A percentile compares a stretch with the other conserved stretches of the same genome.
phyloP scores from a whole-genome alignment of 1,140 invertebrate species.

The Hypothenemus hampei region DNA sequence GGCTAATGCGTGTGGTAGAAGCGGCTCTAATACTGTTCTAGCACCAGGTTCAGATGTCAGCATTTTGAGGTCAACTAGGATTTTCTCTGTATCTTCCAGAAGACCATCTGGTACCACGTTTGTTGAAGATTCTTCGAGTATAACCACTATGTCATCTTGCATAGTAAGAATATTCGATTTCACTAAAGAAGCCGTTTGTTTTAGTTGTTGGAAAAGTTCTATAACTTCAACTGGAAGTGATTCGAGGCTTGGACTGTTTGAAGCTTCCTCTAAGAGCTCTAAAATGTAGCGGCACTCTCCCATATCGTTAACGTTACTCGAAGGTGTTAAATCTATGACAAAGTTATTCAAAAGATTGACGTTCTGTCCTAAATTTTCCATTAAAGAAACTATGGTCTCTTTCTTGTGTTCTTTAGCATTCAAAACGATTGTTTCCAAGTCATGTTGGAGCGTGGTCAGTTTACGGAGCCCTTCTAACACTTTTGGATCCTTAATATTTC shows the following conservation, averaged over 20 bases:
- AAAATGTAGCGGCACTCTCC: conserved; percentile 43
- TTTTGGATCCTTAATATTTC: conserved; percentile 30
- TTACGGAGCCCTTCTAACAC: conserved; percentile 39
- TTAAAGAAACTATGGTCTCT: conserved; percentile 34
- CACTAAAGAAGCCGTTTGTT: conserved; percentile 12
- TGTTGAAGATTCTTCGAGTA: conserved; percentile 34
- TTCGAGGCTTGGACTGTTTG: neutral
- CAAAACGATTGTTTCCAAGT: conserved; percentile 35
- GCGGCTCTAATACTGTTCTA: conserved; percentile 20
- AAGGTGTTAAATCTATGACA: conserved; percentile 35
- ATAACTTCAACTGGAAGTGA: conserved; percentile 2
- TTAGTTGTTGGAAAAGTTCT: conserved; percentile 29
- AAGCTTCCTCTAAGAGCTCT: conserved; percentile 35
- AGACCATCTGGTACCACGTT: conserved; percentile 31
- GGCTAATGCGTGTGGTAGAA: conserved; percentile 27
- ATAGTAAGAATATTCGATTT: neutral
- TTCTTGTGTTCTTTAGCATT: conserved; percentile 26
- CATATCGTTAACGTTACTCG: conserved; percentile 33
- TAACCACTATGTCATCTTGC: conserved; percentile 32
- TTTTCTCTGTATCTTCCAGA: conserved; percentile 31
- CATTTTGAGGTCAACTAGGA: conserved; percentile 24
- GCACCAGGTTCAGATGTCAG: conserved; percentile 9
- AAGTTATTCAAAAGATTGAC: conserved; percentile 40
- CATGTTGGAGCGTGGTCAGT: conserved; percentile 40
- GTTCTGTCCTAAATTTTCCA: conserved; percentile 40